Evolutionary conservation across 2,888 invertebrate species (phyloP).

Genomic region (Lithosia quadra): DNA sequence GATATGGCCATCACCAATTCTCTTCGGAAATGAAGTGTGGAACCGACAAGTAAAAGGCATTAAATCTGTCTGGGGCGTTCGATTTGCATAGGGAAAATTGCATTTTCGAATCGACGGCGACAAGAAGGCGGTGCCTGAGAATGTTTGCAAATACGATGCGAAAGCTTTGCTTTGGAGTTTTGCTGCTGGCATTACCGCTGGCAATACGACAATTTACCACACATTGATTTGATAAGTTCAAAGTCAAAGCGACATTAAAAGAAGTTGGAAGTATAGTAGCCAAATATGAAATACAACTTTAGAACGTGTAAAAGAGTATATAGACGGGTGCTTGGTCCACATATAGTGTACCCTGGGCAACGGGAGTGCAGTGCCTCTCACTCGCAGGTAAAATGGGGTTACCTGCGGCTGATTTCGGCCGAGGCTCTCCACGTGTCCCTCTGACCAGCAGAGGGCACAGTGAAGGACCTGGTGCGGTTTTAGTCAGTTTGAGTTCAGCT

Average conservation of each 20-base stretch:
- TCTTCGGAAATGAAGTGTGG: conserved; percentile 78
- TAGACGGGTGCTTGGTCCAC: too few relatives aligned
- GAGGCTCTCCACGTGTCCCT: too few relatives aligned
- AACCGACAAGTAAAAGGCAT: conserved; percentile 81
- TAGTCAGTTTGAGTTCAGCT: too few relatives aligned
- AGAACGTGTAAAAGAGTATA: too few relatives aligned
- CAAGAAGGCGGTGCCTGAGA: conserved; percentile 67
- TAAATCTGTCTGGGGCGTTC: conserved; percentile 83
- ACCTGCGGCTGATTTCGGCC: too few relatives aligned
- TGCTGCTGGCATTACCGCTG: conserved; percentile 36
- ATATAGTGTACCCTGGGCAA: too few relatives aligned
- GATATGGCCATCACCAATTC: conserved; percentile 64
- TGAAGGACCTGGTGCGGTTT: too few relatives aligned
- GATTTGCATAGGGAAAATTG: conserved; percentile 85
- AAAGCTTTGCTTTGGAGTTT: conserved; percentile 70
- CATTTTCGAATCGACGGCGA: conserved; percentile 79
- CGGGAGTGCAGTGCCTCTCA: too few relatives aligned
- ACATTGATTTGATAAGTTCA: conserved; percentile 1
- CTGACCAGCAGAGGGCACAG: too few relatives aligned
- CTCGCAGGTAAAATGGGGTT: too few relatives aligned
- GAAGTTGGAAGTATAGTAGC: not conserved
- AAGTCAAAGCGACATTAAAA: not conserved
- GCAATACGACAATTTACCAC: conserved; percentile 32
- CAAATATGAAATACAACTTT: not conserved
- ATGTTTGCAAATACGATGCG: conserved; percentile 73